Percentiles rank a stretch among this genome's conserved stretches.
Evolutionary conservation across 2,888 invertebrate genomes (phyloP).

Genomic region (Xanthorhoe spadicearia): DNA sequence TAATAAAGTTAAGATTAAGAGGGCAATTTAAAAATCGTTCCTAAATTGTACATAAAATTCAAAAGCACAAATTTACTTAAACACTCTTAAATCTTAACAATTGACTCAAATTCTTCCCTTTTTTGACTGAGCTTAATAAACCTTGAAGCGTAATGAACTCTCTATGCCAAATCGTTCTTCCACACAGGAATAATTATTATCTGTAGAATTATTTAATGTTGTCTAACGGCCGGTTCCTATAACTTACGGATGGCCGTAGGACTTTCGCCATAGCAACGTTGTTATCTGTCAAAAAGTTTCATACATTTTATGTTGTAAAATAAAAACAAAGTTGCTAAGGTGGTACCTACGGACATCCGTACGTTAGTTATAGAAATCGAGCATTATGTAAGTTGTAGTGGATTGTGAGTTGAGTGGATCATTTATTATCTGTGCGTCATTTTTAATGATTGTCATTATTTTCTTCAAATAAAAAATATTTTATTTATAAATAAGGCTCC

Average conservation of each 20-base stretch:
- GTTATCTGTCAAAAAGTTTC: too few species aligned
- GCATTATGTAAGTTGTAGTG: neutral
- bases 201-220: conserved; percentile 12
- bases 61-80: conserved; percentile 15
- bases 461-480: too few species aligned
- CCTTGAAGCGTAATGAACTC: conserved; percentile 55
- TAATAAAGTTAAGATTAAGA: neutral
- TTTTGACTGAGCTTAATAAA: conserved; percentile 52
- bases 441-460: neutral
- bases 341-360: too few species aligned
- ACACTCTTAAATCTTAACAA: conserved; percentile 30
- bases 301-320: too few species aligned
- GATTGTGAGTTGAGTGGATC: neutral
- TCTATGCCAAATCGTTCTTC: conserved; percentile 71
- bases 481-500: too few species aligned
- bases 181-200: conserved; percentile 40
- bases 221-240: too few species aligned
- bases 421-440: neutral
- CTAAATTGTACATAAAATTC: conserved; percentile 3
- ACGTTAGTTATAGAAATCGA: too few species aligned
- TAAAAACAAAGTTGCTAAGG: too few species aligned
- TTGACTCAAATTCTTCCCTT: conserved; percentile 45
- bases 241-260: too few species aligned
- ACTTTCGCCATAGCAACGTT: too few species aligned
- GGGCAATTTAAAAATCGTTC: neutral